Evolutionary conservation across 2,888 invertebrate species (phyloP), one percentile per base, ranked within the genome.

Genomic region (Ptilodon capucinus): DNA sequence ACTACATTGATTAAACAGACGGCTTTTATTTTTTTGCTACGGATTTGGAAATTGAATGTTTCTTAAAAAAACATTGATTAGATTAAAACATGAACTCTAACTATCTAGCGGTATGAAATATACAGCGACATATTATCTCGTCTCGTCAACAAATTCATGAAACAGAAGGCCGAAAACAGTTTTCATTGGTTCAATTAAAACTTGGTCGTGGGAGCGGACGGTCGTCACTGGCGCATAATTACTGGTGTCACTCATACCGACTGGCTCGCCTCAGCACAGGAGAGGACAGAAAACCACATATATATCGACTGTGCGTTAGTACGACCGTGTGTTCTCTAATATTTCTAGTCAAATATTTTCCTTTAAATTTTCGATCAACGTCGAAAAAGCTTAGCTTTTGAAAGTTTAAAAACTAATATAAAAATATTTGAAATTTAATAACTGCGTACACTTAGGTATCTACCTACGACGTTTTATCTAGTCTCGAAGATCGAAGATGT

Each of bases 131-230:
- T 39, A 39, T 39, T 6, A 13, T 23, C n/a, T 13, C n/a, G 16
- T 46, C 35, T 49, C 47, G 48, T 48, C 39, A 16, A 9, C 11
- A 35, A 25, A 40, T 48, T 51, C 49, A 53, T 48, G 57, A 54
- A 59, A 52, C 62, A 53, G 50, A 52, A 38, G 43, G 46, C 54
- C 58, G 54, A 67, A 69, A 74, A 71, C 68, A 61, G 69, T 75
- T 75, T 35, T 71, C 68, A 75, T 71, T 68, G 62, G 71, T 74
- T 75, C 77, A 81, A 82, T 83, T 82, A 81, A 79, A 82, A 82
- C 70, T 81, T 79, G 59, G 53, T 53, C 50, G 44, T 57, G 54
- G 58, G 58, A 51, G 57, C 54, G 51, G 44, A 30, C 42, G 45
- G 51, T 47, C 53, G 44, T 49, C 48, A 46, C 54, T 43, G 56